These are phyloP conservation scores for Ectropis crepuscularia DNA, from an alignment of 2,888 invertebrate species.

Conservation along the genomic window DNA sequence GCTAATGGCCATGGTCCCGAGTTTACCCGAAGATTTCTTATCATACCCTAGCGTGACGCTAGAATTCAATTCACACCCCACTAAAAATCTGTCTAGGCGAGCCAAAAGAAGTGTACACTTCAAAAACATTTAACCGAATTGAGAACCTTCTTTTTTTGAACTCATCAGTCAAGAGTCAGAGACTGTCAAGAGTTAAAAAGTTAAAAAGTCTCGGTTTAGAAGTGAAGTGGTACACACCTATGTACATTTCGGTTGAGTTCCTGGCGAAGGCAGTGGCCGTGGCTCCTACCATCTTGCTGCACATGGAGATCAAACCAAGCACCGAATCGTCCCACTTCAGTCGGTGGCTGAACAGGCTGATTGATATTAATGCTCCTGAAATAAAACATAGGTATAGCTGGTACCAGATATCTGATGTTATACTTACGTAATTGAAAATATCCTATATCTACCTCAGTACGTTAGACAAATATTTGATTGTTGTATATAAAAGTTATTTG, in stretches of 20 bases:
- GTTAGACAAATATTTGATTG: no score
- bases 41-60: no score
- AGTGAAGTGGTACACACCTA: conserved; percentile 55
- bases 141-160: no score
- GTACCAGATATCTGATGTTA: neutral
- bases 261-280: conserved; percentile 64
- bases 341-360: conserved; percentile 70
- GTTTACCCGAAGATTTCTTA: no score
- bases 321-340: conserved; percentile 72
- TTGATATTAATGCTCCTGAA: conserved; percentile 72
- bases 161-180: no score
- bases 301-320: conserved; percentile 67
- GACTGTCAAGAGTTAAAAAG: no score
- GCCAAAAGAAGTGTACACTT: no score
- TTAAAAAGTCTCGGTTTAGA: neutral
- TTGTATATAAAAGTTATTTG: no score
- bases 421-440: neutral
- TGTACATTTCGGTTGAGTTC: conserved; percentile 67
- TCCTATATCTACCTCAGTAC: neutral
- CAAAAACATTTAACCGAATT: no score
- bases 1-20: no score
- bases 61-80: no score
- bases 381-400: conserved; percentile 7
- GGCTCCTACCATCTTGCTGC: conserved; percentile 68
- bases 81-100: no score